Base-by-base conservation (phyloP, 2,113 vertebrate species). In the Castor canadensis region DNA sequence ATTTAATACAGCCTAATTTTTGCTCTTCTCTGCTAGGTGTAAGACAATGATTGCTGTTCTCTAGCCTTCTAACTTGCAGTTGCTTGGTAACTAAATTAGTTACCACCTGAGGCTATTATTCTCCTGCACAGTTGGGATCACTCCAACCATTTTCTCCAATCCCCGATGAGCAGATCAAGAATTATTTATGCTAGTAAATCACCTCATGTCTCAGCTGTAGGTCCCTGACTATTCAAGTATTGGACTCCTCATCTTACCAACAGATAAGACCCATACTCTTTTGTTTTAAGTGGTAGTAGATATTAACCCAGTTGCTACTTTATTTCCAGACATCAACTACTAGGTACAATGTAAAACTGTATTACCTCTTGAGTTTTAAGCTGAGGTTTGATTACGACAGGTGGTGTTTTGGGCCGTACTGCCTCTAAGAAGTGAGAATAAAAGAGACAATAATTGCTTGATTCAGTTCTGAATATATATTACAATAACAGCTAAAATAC, bases 371-470 rank as follows among this genome's bases (percentile, higher is more conserved):
- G 98, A 93, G 98, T 94, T 98, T 99, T 99, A 81, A 98, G 97
- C 92, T 98, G 98, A 98, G 99, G 95, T 60, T 98, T 99, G 98
- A 99, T 99, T 93, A 99, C 97, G 64, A 99, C 98, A 38, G 99
- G 99, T 0, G 99, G 99, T 3, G 99, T 99, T 98, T 99, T 99
- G 76, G 99, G 99, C 96, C 99, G 98, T 81, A 99, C 99, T 66
- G 97, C 98, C 98, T 99, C 99, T 99, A 94, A 87, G 54, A 89
- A 97, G 88, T 72, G 43, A 77, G 56, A 62, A 75, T 95, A 96
- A 97, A 69, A 97, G 67, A 98, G 82, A 96, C 71, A 98, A 95
- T 90, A 95, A 98, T 95, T 95, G 90, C 87, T 96, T 87, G 67
- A 87, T 93, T 97, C 89, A 90, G 79, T 96, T 97, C 81, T 85